A percentile compares a stretch with the other conserved stretches of the same genome.
phyloP scores from a whole-genome alignment of 2,113 vertebrate species.

The Cavia aperea region DNA sequence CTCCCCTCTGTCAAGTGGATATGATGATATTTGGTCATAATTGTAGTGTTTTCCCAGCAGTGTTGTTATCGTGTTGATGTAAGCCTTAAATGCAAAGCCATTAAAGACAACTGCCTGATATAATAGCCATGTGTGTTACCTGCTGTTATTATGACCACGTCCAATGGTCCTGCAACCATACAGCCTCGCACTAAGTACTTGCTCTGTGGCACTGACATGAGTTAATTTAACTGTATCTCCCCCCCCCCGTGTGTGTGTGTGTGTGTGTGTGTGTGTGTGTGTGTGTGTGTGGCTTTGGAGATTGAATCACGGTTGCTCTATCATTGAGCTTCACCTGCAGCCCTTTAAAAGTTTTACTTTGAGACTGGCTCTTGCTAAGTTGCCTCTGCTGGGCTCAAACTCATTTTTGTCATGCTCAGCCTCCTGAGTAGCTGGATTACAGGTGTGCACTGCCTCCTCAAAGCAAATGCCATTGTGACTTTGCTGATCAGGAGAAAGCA shows the following conservation, averaged over 20 bases:
- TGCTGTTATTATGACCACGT: no score
- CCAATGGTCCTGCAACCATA: fast-evolving
- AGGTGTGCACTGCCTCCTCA: neutral
- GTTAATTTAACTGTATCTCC: neutral
- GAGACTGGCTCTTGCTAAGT: neutral
- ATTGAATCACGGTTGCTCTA: neutral
- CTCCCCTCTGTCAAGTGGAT: neutral
- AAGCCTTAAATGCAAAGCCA: neutral
- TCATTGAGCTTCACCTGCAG: neutral
- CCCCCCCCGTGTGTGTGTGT: neutral
- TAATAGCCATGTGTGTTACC: neutral
- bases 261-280: neutral
- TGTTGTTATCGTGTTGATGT: neutral
- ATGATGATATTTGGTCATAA: neutral
- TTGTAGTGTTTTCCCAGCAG: neutral
- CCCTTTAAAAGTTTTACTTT: neutral
- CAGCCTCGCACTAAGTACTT: fast-evolving
- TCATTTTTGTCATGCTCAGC: neutral
- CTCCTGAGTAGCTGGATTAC: neutral
- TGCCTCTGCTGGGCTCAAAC: neutral
- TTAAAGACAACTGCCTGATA: neutral
- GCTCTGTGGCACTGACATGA: neutral
- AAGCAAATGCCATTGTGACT: neutral
- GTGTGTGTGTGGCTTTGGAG: neutral
- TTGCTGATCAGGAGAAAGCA: neutral